phyloP scores from a whole-genome alignment of 2,113 vertebrate species.

The Urocynchramus pylzowi region DNA sequence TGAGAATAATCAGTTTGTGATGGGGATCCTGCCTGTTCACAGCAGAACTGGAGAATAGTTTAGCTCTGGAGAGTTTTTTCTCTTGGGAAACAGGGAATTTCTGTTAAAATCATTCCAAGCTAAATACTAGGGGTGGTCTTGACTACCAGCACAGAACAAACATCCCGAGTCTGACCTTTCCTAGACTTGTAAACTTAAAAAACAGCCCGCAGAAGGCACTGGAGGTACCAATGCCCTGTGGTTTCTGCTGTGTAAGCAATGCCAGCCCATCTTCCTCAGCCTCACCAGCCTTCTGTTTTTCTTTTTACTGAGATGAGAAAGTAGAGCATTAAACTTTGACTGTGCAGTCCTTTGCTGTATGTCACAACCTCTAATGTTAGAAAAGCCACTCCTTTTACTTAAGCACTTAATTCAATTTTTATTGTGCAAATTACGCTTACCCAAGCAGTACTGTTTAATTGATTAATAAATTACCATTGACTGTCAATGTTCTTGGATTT shows the following conservation, averaged over 20 bases:
- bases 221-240: neutral
- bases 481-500: conserved; percentile 57
- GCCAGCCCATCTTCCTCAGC: neutral
- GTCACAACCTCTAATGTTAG: conserved; percentile 17
- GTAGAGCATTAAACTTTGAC: neutral
- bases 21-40: neutral
- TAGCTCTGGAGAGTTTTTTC: neutral
- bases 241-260: neutral
- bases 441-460: conserved; percentile 64
- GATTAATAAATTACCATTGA: conserved; percentile 74
- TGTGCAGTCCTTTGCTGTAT: neutral
- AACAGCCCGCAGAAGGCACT: rapidly evolving
- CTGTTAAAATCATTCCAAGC: neutral
- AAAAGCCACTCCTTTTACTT: conserved; percentile 22
- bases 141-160: neutral
- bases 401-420: conserved; percentile 70
- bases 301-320: neutral
- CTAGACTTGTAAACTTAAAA: neutral
- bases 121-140: neutral
- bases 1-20: neutral
- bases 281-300: neutral
- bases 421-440: conserved; percentile 69
- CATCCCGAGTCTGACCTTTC: neutral
- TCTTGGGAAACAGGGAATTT: neutral
- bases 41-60: neutral